These are phyloP conservation scores for Euplexia lucipara DNA, from an alignment of 2,888 invertebrate genomes.

Conservation along the genomic window DNA sequence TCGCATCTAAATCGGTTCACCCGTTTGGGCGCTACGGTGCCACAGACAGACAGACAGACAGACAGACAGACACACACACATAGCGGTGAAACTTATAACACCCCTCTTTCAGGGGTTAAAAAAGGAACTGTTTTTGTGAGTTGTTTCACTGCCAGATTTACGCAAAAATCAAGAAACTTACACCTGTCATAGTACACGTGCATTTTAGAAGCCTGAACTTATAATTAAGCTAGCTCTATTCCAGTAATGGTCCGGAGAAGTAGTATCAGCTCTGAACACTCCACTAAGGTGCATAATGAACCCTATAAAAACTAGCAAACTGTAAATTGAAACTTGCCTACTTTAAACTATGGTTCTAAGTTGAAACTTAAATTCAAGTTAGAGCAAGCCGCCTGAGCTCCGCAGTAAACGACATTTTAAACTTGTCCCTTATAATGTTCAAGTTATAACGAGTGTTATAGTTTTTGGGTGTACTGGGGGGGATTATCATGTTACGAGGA, in stretches of 20 bases:
- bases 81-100: too few relatives aligned
- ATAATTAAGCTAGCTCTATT: neutral
- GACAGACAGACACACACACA: too few relatives aligned
- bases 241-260: neutral
- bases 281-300: constrained; percentile 23
- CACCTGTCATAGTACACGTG: too few relatives aligned
- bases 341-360: constrained; percentile 48
- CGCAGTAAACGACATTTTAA: constrained; percentile 61
- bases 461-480: constrained; percentile 30
- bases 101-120: too few relatives aligned
- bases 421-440: constrained; percentile 51
- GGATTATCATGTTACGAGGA: constrained; percentile 40
- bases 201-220: neutral
- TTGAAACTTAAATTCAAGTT: constrained; percentile 53
- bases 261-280: neutral
- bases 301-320: constrained; percentile 38
- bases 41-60: too few relatives aligned
- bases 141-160: too few relatives aligned
- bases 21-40: too few relatives aligned
- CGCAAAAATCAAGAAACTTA: too few relatives aligned
- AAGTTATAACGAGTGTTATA: constrained; percentile 61
- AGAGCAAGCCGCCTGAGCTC: constrained; percentile 34
- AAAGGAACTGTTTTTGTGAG: too few relatives aligned
- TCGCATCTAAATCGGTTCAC: too few relatives aligned
- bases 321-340: constrained; percentile 58